Evolutionary conservation across 2,888 invertebrate genomes (phyloP).

Genomic region (Hemithea aestivaria): DNA sequence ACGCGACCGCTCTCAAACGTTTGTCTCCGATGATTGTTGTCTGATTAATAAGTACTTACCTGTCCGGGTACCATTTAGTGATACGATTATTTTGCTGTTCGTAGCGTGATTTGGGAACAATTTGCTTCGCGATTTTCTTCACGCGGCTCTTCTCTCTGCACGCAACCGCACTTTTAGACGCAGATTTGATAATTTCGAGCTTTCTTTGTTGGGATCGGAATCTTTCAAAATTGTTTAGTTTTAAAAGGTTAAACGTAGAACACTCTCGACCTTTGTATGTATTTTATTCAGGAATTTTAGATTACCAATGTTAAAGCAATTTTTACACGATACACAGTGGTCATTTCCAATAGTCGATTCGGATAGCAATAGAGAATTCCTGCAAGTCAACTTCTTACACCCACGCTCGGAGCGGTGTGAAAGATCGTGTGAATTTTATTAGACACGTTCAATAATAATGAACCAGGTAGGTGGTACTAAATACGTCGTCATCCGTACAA

Average conservation of each 20-base stretch:
- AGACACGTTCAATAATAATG: slow-evolving; percentile 5
- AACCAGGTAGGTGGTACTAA: too few relatives aligned
- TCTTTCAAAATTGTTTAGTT: too few relatives aligned
- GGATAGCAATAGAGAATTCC: slow-evolving; percentile 8
- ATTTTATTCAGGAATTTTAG: too few relatives aligned
- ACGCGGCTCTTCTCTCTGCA: slow-evolving; percentile 32
- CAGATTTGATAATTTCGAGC: not conserved
- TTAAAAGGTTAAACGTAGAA: too few relatives aligned
- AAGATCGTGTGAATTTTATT: slow-evolving; percentile 12
- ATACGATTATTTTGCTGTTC: slow-evolving; percentile 44
- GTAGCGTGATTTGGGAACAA: slow-evolving; percentile 49
- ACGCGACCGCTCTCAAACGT: slow-evolving; percentile 48
- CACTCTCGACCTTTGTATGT: too few relatives aligned
- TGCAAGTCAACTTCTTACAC: slow-evolving; percentile 15
- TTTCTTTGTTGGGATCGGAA: too few relatives aligned
- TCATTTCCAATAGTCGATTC: slow-evolving; percentile 6
- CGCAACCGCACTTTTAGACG: slow-evolving; percentile 1
- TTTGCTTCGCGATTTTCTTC: slow-evolving; percentile 46
- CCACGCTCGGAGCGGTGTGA: slow-evolving; percentile 13
- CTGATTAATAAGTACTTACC: slow-evolving; percentile 48
- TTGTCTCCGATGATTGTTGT: slow-evolving; percentile 63
- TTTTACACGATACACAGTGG: too few relatives aligned
- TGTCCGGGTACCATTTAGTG: slow-evolving; percentile 33
- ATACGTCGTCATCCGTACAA: too few relatives aligned
- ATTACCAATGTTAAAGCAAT: too few relatives aligned